phyloP scores from a whole-genome alignment of 2,888 invertebrate species.

The Ophion ellenae region DNA sequence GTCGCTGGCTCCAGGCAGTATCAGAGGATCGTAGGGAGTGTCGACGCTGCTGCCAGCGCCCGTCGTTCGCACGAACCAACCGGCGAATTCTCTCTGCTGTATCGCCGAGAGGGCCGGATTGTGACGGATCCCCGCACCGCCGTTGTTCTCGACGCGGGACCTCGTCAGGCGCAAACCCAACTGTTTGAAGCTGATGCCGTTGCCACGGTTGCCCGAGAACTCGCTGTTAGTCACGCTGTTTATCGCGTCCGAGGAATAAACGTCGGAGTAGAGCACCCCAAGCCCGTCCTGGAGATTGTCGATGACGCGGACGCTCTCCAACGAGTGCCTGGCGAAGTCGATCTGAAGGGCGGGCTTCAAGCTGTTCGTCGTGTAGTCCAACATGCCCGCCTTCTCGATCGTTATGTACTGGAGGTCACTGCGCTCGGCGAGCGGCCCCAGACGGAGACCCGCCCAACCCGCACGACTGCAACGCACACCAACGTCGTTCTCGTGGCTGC shows the following conservation, averaged over 20 bases:
- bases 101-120: constrained; percentile 93
- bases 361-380: constrained; percentile 95
- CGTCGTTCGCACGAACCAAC: constrained; percentile 92
- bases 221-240: constrained; percentile 94
- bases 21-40: constrained; percentile 90
- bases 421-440: constrained; percentile 94
- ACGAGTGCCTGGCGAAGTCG: constrained; percentile 92
- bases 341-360: constrained; percentile 96
- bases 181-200: constrained; percentile 95
- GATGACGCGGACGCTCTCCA: constrained; percentile 91
- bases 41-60: constrained; percentile 88
- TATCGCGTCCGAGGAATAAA: constrained; percentile 93
- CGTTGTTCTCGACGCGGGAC: constrained; percentile 92
- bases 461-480: constrained; percentile 95
- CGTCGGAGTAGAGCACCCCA: constrained; percentile 96
- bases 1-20: constrained; percentile 88
- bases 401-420: constrained; percentile 94
- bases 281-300: constrained; percentile 97
- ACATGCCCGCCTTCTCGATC: constrained; percentile 95
- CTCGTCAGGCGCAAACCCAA: constrained; percentile 92
- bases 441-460: constrained; percentile 96
- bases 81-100: constrained; percentile 95
- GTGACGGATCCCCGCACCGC: constrained; percentile 94
- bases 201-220: constrained; percentile 93
- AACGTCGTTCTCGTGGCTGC: constrained; percentile 94